Percentiles rank a stretch among this genome's conserved stretches.
phyloP scores from a whole-genome alignment of 1,140 invertebrate genomes.

The Macrocentrus cingulum region DNA sequence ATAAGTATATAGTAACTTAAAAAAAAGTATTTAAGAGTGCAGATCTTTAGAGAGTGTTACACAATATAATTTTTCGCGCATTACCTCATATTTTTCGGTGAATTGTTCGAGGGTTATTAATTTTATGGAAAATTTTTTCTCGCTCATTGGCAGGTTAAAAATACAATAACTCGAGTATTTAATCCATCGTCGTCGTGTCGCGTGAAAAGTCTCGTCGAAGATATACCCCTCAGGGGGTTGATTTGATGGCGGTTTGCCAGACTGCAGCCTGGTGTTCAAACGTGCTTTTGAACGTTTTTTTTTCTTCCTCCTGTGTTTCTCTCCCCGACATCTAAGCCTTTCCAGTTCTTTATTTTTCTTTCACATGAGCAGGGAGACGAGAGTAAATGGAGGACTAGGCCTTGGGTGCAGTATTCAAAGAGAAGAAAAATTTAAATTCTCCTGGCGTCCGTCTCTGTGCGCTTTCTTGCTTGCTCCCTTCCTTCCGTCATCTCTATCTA shows the following conservation, averaged over 20 bases:
- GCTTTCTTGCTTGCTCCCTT: conserved; percentile 13
- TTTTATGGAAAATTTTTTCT: too few relatives aligned
- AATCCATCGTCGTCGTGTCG: neutral
- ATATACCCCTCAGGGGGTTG: conserved; percentile 1
- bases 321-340: conserved; percentile 11
- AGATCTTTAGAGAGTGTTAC: too few relatives aligned
- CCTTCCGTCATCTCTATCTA: conserved; percentile 6
- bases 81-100: too few relatives aligned
- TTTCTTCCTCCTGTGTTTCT: neutral
- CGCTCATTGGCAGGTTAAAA: too few relatives aligned
- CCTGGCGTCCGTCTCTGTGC: conserved; percentile 14
- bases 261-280: conserved; percentile 17
- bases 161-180: too few relatives aligned
- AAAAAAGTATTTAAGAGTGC: too few relatives aligned
- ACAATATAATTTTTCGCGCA: too few relatives aligned
- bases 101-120: too few relatives aligned
- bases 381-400: conserved; percentile 29
- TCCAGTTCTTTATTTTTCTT: conserved; percentile 31
- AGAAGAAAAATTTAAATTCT: conserved; percentile 31
- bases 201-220: conserved; percentile 6
- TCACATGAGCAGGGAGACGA: conserved; percentile 25
- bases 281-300: conserved; percentile 16
- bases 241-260: conserved; percentile 25
- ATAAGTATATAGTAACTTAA: too few relatives aligned
- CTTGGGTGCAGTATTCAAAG: conserved; percentile 23